These are phyloP conservation scores for Galagoides demidoff DNA, from an alignment of 2,797 vertebrate species.

Conservation along the genomic window DNA sequence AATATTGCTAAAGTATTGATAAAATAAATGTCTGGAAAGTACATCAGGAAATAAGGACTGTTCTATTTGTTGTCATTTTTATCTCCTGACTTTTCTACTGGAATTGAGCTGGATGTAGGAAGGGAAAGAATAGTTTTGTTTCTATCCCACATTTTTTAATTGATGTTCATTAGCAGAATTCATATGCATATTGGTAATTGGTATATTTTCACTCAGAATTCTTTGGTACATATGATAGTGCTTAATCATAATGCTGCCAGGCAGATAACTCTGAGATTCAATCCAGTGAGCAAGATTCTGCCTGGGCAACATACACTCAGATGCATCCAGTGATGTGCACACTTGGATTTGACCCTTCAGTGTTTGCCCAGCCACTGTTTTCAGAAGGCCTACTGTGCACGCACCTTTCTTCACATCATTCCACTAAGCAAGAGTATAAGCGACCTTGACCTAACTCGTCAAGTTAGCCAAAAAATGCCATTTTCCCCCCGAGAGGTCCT, in stretches of 20 bases:
- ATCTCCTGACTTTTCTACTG: background rate
- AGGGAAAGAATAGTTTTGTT: background rate
- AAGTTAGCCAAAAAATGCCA: background rate
- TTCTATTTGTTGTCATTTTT: constrained; percentile 13
- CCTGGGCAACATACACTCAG: background rate
- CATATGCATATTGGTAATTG: background rate
- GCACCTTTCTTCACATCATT: background rate
- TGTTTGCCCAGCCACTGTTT: background rate
- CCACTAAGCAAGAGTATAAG: background rate
- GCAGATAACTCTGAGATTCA: background rate
- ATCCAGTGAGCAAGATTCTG: background rate
- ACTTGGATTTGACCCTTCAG: background rate
- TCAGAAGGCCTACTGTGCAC: background rate
- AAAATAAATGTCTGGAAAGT: background rate
- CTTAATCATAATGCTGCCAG: background rate
- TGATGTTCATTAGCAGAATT: background rate
- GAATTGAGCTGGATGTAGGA: background rate
- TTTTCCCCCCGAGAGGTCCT: background rate
- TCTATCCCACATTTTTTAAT: background rate
- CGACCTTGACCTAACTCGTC: background rate
- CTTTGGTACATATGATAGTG: background rate
- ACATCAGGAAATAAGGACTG: background rate
- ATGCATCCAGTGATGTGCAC: background rate
- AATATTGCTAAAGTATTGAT: background rate
- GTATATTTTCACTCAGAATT: background rate